phyloP scores from a whole-genome alignment of 2,888 invertebrate species.

The Brachyptera risi region DNA sequence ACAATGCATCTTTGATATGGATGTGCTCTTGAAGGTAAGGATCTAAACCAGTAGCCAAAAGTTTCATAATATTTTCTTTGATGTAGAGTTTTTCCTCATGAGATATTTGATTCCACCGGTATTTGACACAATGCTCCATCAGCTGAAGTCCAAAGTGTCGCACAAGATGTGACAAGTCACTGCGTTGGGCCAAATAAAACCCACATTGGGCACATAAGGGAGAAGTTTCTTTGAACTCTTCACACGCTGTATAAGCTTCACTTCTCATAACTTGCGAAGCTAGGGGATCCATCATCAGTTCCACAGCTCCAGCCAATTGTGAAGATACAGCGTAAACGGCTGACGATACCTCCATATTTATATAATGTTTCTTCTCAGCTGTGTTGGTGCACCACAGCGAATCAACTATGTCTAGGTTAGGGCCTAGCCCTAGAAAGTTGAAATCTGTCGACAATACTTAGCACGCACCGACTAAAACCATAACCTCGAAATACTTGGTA shows the following conservation, averaged over 20 bases:
- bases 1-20: conserved; percentile 79
- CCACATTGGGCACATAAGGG: conserved; percentile 87
- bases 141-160: conserved; percentile 89
- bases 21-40: conserved; percentile 64
- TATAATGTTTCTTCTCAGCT: no score
- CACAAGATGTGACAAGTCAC: conserved; percentile 69
- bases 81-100: conserved; percentile 85
- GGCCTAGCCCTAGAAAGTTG: no score
- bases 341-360: conserved; percentile 11
- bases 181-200: conserved; percentile 68
- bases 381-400: no score
- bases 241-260: conserved; percentile 60
- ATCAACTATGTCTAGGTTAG: no score
- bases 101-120: conserved; percentile 85
- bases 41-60: conserved; percentile 70
- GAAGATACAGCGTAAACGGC: conserved; percentile 51
- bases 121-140: conserved; percentile 90
- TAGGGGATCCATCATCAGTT: conserved; percentile 75
- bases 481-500: no score
- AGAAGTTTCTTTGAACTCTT: conserved; percentile 77
- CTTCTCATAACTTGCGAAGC: conserved; percentile 70
- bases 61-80: conserved; percentile 87
- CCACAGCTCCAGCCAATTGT: conserved; percentile 75
- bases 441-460: no score
- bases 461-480: no score